Percentiles rank a stretch among this genome's conserved stretches.
These are phyloP conservation scores for Dolichotis patagonum DNA, from an alignment of 2,113 vertebrate genomes.

Conservation along the genomic window DNA sequence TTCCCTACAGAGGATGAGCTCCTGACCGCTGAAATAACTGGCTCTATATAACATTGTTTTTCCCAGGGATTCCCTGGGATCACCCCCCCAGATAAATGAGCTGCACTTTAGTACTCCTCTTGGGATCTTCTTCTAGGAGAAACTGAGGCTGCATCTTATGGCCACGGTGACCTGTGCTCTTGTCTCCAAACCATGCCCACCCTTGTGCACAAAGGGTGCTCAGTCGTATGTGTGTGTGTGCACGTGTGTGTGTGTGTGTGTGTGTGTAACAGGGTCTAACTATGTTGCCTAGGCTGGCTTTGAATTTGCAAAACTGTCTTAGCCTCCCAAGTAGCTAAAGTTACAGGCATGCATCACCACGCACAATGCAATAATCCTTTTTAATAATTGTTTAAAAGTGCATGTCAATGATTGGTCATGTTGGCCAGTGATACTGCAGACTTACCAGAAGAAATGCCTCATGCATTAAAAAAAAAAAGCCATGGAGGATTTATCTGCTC, in stretches of 20 bases:
- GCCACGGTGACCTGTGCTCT: not conserved
- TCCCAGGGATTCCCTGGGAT: not conserved
- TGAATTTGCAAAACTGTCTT: not conserved
- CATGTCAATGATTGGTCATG: not conserved
- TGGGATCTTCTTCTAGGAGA: not conserved
- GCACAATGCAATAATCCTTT: not conserved
- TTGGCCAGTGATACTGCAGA: not conserved
- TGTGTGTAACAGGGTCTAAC: not conserved
- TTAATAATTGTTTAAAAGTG: not conserved
- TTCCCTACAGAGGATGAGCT: not conserved
- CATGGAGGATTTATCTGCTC: constrained; percentile 52
- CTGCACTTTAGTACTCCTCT: not conserved
- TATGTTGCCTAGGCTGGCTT: not conserved
- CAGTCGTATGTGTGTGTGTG: not conserved
- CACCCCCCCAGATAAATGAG: not conserved
- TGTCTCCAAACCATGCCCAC: not conserved
- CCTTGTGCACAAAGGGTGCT: not conserved
- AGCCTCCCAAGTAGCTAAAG: not conserved
- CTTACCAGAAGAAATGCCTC: constrained; percentile 9
- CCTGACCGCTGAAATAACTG: not conserved
- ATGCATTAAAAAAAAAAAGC: not conserved
- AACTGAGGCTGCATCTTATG: not conserved
- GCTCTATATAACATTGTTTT: not conserved
- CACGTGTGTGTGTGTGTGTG: not conserved
- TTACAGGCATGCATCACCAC: not conserved